Evolutionary conservation across 1,140 invertebrate genomes (phyloP).

Genomic region (Planococcus citri): DNA sequence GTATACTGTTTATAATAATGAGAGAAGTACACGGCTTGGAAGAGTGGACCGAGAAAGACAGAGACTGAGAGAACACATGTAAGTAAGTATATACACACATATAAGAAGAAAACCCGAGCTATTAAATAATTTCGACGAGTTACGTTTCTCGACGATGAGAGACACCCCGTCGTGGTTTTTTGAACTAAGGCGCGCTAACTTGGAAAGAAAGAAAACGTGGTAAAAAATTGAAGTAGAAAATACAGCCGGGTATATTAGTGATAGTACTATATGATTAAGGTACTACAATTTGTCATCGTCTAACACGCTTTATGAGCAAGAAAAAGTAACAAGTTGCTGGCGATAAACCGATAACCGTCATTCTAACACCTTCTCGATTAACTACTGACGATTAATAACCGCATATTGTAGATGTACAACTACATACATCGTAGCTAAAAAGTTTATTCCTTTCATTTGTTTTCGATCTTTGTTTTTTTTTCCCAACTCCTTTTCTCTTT

Average conservation of each 20-base stretch:
- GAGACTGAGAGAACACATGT: too few relatives aligned
- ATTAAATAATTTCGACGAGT: constrained; percentile 18
- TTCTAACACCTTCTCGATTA: constrained; percentile 19
- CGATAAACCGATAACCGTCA: constrained; percentile 18
- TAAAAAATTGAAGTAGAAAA: constrained; percentile 10
- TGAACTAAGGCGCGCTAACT: constrained; percentile 12
- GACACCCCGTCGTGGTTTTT: constrained; percentile 17
- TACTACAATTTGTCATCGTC: constrained; percentile 4
- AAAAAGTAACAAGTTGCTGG: background rate
- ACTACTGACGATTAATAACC: constrained; percentile 16
- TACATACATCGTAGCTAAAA: background rate
- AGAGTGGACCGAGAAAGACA: too few relatives aligned
- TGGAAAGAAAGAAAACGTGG: constrained; percentile 1
- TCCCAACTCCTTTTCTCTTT: background rate
- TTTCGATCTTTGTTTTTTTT: background rate
- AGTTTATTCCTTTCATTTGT: background rate
- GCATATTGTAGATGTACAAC: background rate
- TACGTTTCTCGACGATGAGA: background rate
- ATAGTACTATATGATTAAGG: constrained; percentile 5
- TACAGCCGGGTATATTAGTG: background rate
- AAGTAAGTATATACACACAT: too few relatives aligned
- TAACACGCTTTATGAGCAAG: background rate
- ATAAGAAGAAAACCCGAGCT: constrained; percentile 17
- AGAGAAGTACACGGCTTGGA: too few relatives aligned
- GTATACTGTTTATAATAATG: too few relatives aligned